Conservation (phyloP, 2,113 vertebrate species). For the Dromaius novaehollandiae region DNA sequence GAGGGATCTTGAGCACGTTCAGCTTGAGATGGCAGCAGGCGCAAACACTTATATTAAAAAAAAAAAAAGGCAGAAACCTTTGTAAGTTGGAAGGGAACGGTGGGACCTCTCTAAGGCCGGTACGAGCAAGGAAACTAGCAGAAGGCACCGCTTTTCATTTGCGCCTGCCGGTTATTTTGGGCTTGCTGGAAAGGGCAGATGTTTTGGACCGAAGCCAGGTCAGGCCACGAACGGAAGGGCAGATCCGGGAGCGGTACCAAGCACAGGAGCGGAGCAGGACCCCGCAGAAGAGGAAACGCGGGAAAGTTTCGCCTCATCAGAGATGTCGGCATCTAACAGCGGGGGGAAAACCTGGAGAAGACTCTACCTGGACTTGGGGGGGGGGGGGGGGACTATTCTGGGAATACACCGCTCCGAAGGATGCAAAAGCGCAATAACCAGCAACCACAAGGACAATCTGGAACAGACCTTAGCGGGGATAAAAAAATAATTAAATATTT, state of each 20-base stretch:
- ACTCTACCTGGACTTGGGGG: too few relatives aligned
- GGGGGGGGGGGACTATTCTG: too few relatives aligned
- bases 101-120: not conserved
- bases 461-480: too few relatives aligned
- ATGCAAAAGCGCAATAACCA: too few relatives aligned
- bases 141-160: not conserved
- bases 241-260: not conserved
- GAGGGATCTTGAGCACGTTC: too few relatives aligned
- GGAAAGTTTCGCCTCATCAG: not conserved
- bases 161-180: not conserved
- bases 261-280: not conserved
- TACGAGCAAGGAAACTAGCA: not conserved
- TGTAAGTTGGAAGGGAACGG: not conserved
- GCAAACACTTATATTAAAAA: not conserved
- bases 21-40: not conserved
- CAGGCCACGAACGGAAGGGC: not conserved
- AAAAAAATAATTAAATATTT: too few relatives aligned
- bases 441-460: too few relatives aligned
- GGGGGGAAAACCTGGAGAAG: not conserved
- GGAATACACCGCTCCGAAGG: too few relatives aligned
- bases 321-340: rapidly evolving
- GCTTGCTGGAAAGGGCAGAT: not conserved
- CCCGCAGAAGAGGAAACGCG: not conserved
- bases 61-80: not conserved
- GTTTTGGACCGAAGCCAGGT: not conserved